Conservation (phyloP, 2,113 vertebrate species). For the Phalacrocorax carbo region DNA sequence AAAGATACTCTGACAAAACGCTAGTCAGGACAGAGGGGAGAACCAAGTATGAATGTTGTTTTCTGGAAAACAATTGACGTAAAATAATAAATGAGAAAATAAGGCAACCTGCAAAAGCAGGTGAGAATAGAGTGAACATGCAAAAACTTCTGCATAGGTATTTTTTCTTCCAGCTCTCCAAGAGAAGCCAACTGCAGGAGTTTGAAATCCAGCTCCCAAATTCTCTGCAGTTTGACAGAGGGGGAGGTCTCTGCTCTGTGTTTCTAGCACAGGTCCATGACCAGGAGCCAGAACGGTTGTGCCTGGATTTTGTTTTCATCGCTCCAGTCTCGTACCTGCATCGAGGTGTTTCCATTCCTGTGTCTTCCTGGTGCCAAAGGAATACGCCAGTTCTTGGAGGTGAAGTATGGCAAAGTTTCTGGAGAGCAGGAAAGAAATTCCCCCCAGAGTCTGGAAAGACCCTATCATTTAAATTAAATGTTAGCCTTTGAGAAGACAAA, state of each 20-base stretch:
- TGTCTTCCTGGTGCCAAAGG: not conserved
- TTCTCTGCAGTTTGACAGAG: not conserved
- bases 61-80: not conserved
- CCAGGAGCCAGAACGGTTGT: not conserved
- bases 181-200: not conserved
- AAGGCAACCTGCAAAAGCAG: not conserved
- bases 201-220: not conserved
- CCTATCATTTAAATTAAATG: constrained; percentile 73
- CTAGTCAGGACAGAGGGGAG: not conserved
- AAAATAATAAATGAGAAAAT: not conserved
- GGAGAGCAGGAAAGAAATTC: constrained; percentile 53
- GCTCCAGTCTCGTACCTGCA: not conserved
- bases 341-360: not conserved
- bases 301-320: not conserved
- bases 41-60: not conserved
- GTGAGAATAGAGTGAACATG: not conserved
- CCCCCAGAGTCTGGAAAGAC: constrained; percentile 63
- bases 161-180: not conserved
- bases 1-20: not conserved
- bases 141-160: not conserved
- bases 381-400: not conserved
- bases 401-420: constrained; percentile 50
- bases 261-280: rapidly evolving
- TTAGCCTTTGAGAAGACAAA: constrained; percentile 65
- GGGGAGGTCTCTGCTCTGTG: not conserved